Evolutionary conservation across 2,113 vertebrate genomes (phyloP).

Genomic region (Amazona vittata): DNA sequence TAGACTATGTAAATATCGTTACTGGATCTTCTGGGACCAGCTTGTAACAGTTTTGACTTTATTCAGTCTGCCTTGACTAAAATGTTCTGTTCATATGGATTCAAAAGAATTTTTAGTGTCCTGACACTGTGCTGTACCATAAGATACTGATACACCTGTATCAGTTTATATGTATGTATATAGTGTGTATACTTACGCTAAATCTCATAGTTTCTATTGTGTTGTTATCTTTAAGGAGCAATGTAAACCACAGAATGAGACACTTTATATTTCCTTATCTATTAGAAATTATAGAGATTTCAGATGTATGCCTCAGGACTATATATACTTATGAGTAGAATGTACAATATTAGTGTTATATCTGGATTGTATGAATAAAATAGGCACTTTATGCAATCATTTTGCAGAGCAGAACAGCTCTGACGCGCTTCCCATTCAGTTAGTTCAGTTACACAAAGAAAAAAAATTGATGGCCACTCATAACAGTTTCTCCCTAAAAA

Average conservation of each 20-base stretch:
- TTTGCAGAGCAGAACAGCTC: neutral
- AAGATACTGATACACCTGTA: accelerated
- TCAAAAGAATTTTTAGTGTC: neutral
- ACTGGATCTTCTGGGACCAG: neutral
- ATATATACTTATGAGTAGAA: neutral
- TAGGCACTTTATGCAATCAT: neutral
- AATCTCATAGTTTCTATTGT: neutral
- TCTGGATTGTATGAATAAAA: neutral
- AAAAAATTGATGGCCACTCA: neutral
- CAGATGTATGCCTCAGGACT: neutral
- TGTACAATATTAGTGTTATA: neutral
- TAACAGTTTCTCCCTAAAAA: neutral
- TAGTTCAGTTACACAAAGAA: neutral
- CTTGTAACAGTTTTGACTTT: neutral
- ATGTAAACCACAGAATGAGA: neutral
- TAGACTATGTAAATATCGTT: conserved; percentile 5
- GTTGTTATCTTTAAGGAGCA: neutral
- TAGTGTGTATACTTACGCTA: neutral
- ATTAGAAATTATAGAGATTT: neutral
- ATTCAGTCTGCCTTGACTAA: neutral
- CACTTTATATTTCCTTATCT: neutral
- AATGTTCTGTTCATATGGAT: neutral
- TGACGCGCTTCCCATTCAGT: neutral
- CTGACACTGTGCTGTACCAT: neutral
- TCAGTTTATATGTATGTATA: neutral